Base-by-base conservation (phyloP, 2,888 invertebrate species). In the Coenonympha arcania region DNA sequence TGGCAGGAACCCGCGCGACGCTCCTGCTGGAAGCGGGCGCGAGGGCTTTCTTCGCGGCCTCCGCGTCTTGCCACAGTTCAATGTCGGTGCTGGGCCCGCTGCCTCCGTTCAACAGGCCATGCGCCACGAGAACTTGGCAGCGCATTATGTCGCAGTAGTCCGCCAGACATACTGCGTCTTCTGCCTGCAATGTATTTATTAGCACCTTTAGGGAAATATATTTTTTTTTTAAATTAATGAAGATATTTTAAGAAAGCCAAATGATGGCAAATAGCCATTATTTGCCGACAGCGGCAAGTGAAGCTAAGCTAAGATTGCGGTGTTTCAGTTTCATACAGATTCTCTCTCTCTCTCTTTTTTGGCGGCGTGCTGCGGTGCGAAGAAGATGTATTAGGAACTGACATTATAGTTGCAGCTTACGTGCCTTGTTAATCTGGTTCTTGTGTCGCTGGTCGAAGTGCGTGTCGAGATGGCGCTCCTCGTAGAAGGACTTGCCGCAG, bases 71-170 rank as follows among this genome's bases (percentile, higher is more conserved):
- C 94, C 94, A 95, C 55, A 94, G 75, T 71, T 94, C 94, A 57
- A 94, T 90, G 66, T 94, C 94, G 5, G 94, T 94, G 66, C 89
- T 90, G 16, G 91, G 88, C 15, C 89, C 88, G 57, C 88, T 89
- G 36, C 89, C 88, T 65, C 90, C 90, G 55, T 90, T 91, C 58
- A 90, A 87, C 65, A 90, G 77, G 55, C 93, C 93, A 71, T 93
- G 91, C 54, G 92, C 91, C 59, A 91, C 88, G 62, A 95, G 86
- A 45, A 96, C 95, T 75, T 96, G 95, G 79, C 97, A 97, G 62
- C 97, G 90, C 93, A 97, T 95, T 65, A 97, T 94, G 84, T 97
- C 96, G 88, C 97, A 98, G 84, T 93, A 96, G 79, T 96, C 95
- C 44, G 96, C 95, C 67, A 96, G 89, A 79, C 97, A 97, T 66